Conservation (phyloP, 2,888 invertebrate species). For the Ferrisia virgata region DNA sequence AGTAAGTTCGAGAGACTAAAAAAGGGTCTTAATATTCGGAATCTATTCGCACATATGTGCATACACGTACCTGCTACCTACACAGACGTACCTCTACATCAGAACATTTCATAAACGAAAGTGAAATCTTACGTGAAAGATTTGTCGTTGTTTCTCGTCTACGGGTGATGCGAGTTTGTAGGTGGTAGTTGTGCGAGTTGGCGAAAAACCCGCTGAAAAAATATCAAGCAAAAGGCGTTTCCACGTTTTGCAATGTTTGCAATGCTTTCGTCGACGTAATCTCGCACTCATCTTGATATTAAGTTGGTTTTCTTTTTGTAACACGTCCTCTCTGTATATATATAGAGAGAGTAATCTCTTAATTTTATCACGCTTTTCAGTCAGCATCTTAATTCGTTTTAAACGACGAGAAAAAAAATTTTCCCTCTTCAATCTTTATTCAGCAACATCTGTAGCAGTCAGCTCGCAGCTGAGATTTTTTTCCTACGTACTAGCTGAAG, state of each 20-base stretch:
- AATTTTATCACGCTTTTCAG: slow-evolving; percentile 17
- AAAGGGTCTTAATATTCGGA: background rate
- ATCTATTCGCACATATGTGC: background rate
- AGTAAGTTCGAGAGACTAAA: slow-evolving; percentile 14
- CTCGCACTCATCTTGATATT: background rate
- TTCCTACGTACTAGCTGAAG: too few species aligned
- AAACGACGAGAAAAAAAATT: background rate
- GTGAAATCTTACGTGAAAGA: background rate
- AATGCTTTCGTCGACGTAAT: background rate
- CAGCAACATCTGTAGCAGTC: slow-evolving; percentile 2
- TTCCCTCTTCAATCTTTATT: background rate
- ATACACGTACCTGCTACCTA: background rate
- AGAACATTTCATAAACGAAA: slow-evolving; percentile 2
- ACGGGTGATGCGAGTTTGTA: background rate
- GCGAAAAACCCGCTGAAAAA: background rate
- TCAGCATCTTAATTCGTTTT: slow-evolving; percentile 2
- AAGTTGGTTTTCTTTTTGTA: background rate
- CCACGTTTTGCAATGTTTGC: background rate
- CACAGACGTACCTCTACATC: background rate
- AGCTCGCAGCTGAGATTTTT: background rate
- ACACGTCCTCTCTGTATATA: background rate
- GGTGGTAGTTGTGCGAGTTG: background rate
- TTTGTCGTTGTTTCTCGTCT: background rate
- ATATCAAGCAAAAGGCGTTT: background rate
- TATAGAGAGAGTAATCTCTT: slow-evolving; percentile 12